phyloP scores from a whole-genome alignment of 2,888 invertebrate species.

The Dynastes tityus region DNA sequence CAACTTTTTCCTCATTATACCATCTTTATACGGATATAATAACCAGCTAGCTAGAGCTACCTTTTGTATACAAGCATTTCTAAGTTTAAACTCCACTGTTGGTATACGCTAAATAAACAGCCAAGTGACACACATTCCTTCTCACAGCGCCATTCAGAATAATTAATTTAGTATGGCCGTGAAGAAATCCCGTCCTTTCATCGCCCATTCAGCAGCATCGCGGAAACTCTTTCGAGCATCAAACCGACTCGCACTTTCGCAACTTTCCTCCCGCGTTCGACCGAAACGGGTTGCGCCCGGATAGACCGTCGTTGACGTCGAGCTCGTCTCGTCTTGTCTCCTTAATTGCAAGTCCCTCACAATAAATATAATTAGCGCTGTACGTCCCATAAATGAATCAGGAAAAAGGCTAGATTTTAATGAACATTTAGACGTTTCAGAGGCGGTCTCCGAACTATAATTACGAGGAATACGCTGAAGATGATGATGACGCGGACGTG shows the following conservation, averaged over 20 bases:
- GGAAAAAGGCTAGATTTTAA: conserved; percentile 64
- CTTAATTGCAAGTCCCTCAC: conserved; percentile 38
- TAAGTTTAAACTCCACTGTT: not conserved
- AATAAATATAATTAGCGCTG: conserved; percentile 48
- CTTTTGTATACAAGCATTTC: not conserved
- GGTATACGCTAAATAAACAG: conserved; percentile 8
- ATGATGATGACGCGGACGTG: conserved; percentile 19
- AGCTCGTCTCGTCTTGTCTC: conserved; percentile 4
- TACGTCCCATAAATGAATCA: conserved; percentile 57
- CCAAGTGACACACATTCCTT: conserved; percentile 25
- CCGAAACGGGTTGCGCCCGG: not conserved
- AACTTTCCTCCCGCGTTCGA: conserved; percentile 28
- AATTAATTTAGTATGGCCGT: conserved; percentile 42
- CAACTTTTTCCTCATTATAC: conserved; percentile 20
- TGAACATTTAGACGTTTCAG: conserved; percentile 60
- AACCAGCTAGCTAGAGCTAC: conserved; percentile 11
- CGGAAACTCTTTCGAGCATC: conserved; percentile 22
- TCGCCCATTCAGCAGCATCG: conserved; percentile 22
- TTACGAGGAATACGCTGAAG: conserved; percentile 55
- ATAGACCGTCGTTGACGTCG: conserved; percentile 1
- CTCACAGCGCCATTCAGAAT: conserved; percentile 29
- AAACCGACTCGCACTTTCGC: conserved; percentile 17
- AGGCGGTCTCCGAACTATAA: conserved; percentile 60
- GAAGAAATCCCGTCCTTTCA: conserved; percentile 37
- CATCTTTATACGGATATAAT: conserved; percentile 6